These are phyloP conservation scores for Styela plicata DNA, from an alignment of 23 tunicate genomes.

Conservation along the genomic window DNA sequence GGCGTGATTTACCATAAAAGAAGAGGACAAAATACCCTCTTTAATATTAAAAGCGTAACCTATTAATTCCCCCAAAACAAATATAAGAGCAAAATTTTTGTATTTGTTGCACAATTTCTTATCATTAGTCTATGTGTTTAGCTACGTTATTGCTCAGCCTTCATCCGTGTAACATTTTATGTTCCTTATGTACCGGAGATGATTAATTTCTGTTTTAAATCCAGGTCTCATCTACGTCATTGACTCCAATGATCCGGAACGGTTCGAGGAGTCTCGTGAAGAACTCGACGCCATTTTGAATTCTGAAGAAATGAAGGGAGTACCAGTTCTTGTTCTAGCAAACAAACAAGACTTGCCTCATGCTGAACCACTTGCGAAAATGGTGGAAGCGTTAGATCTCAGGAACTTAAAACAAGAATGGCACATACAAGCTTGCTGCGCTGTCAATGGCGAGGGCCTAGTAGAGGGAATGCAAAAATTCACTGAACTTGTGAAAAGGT, in stretches of 20 bases:
- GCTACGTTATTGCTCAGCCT: too few relatives aligned
- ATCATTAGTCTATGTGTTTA: too few relatives aligned
- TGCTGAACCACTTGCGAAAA: slow-evolving; percentile 40
- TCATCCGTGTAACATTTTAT: too few relatives aligned
- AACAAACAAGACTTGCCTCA: slow-evolving; percentile 73
- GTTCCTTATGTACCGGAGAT: too few relatives aligned
- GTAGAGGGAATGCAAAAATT: slow-evolving; percentile 44
- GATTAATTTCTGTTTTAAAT: too few relatives aligned
- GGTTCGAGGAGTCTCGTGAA: slow-evolving; percentile 51
- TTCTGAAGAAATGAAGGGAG: slow-evolving; percentile 30
- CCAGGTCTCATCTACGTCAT: slow-evolving; percentile 67
- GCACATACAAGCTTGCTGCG: slow-evolving; percentile 64
- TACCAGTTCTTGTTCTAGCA: slow-evolving; percentile 60
- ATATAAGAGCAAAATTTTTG: too few relatives aligned
- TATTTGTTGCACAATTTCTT: too few relatives aligned
- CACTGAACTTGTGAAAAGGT: slow-evolving; percentile 37
- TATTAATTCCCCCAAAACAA: too few relatives aligned
- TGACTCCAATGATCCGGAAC: slow-evolving; percentile 47
- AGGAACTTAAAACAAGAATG: slow-evolving; percentile 17
- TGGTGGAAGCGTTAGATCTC: slow-evolving; percentile 40
- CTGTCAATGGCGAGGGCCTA: slow-evolving; percentile 53
- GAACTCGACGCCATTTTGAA: slow-evolving; percentile 43
- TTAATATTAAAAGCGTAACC: too few relatives aligned
- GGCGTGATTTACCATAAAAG: too few relatives aligned
- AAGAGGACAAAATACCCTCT: too few relatives aligned